These are phyloP conservation scores for Drosophila subsilvestris DNA, from an alignment of 2,888 invertebrate species.

Conservation along the genomic window DNA sequence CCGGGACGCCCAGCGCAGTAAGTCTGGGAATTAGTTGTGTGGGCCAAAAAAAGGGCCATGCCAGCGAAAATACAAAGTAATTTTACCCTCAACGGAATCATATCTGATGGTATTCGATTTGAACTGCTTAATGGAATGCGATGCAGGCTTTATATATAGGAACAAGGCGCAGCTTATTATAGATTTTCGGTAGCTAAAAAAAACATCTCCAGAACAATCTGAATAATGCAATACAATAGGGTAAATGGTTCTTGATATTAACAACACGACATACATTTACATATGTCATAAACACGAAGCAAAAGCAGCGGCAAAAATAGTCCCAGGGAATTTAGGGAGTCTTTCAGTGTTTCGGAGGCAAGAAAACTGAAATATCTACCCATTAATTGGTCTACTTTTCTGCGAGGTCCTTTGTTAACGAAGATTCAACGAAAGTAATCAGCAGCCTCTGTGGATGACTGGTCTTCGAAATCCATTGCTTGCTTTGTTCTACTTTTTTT, in stretches of 20 bases:
- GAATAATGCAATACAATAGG: not conserved
- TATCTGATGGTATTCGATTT: not conserved
- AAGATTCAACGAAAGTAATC: too few relatives aligned
- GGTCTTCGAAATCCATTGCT: too few relatives aligned
- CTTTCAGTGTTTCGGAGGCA: too few relatives aligned
- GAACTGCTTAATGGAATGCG: slow-evolving; percentile 19
- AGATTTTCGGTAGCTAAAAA: not conserved
- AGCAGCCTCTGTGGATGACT: too few relatives aligned
- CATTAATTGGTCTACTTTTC: too few relatives aligned
- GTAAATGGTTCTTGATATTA: not conserved
- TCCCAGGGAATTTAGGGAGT: too few relatives aligned
- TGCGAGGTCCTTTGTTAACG: too few relatives aligned
- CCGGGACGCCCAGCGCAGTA: slow-evolving; percentile 25
- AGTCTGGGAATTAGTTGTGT: slow-evolving; percentile 17
- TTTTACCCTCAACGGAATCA: slow-evolving; percentile 33
- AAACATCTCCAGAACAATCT: not conserved
- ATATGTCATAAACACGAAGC: too few relatives aligned
- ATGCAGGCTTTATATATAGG: slow-evolving; percentile 1
- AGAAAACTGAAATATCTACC: too few relatives aligned
- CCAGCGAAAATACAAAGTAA: slow-evolving; percentile 37
- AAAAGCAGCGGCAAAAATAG: too few relatives aligned
- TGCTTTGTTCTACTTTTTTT: too few relatives aligned
- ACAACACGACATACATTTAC: not conserved
- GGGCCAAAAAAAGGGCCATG: slow-evolving; percentile 34
- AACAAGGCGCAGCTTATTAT: not conserved